Percentiles rank a stretch among this genome's conserved stretches.
Evolutionary conservation across 2,888 invertebrate species (phyloP).

Genomic region (Cactoblastis cactorum): DNA sequence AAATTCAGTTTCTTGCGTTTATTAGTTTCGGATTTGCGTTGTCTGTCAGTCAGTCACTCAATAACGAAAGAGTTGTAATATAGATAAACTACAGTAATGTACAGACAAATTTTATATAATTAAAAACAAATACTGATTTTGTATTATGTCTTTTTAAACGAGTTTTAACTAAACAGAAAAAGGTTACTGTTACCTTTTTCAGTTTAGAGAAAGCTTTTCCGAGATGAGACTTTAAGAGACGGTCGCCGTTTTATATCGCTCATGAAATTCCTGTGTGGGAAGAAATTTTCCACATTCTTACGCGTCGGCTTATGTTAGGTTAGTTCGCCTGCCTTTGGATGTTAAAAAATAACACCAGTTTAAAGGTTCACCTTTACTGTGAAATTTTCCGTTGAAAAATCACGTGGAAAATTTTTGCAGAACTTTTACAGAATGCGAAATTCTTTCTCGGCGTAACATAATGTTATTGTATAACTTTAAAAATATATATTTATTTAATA

Average conservation of each 20-base stretch:
- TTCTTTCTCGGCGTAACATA: too few relatives aligned
- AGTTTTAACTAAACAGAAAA: too few relatives aligned
- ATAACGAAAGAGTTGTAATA: too few relatives aligned
- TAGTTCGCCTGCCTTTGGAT: not conserved
- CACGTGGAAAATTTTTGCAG: too few relatives aligned
- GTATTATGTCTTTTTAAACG: constrained; percentile 11
- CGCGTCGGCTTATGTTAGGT: not conserved
- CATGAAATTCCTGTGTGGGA: not conserved
- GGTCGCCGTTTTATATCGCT: constrained; percentile 6
- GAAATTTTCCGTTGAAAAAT: not conserved
- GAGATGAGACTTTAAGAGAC: constrained; percentile 10
- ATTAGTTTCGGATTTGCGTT: too few relatives aligned
- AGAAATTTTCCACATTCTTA: constrained; percentile 6
- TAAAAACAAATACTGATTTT: not conserved
- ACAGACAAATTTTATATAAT: too few relatives aligned
- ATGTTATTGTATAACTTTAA: too few relatives aligned
- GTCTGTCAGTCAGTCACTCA: too few relatives aligned
- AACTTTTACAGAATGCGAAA: not conserved
- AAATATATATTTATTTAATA: too few relatives aligned
- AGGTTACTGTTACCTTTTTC: too few relatives aligned
- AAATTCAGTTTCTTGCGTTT: too few relatives aligned
- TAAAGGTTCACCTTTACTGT: not conserved
- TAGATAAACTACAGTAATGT: too few relatives aligned
- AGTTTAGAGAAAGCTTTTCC: constrained; percentile 11
- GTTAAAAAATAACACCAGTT: not conserved